Evolutionary conservation across 2,888 invertebrate species (phyloP).

Genomic region (Nomada fabriciana): DNA sequence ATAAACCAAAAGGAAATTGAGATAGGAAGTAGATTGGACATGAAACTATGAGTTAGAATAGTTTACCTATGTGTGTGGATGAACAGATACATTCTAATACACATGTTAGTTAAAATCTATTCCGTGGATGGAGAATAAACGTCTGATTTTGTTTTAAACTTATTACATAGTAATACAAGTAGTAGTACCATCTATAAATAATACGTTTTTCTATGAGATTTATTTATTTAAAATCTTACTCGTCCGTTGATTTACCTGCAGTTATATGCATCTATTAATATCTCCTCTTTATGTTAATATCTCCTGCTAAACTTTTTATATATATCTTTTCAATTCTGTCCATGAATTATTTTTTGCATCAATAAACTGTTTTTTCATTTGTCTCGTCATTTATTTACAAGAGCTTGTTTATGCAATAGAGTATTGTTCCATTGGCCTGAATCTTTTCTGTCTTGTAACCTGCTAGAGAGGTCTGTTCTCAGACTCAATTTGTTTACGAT

Average conservation of each 20-base stretch:
- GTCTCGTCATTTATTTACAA: neutral
- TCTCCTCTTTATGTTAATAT: too few relatives aligned
- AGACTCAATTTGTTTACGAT: constrained; percentile 15
- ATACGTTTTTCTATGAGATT: too few relatives aligned
- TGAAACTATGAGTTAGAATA: constrained; percentile 49
- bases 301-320: too few relatives aligned
- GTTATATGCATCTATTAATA: too few relatives aligned
- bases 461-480: neutral
- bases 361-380: neutral
- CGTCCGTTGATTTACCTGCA: too few relatives aligned
- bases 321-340: too few relatives aligned
- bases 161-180: neutral
- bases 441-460: neutral
- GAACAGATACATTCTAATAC: neutral
- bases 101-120: neutral
- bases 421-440: constrained; percentile 7
- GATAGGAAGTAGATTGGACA: constrained; percentile 60
- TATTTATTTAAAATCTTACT: too few relatives aligned
- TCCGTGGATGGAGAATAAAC: neutral
- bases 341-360: neutral
- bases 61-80: neutral
- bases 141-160: neutral
- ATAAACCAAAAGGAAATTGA: constrained; percentile 63
- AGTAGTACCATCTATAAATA: too few relatives aligned
- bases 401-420: constrained; percentile 5